Percentiles rank a stretch among this genome's conserved stretches.
Conservation (phyloP, 2,888 invertebrate genomes). For the Lasius fuliginosus region DNA sequence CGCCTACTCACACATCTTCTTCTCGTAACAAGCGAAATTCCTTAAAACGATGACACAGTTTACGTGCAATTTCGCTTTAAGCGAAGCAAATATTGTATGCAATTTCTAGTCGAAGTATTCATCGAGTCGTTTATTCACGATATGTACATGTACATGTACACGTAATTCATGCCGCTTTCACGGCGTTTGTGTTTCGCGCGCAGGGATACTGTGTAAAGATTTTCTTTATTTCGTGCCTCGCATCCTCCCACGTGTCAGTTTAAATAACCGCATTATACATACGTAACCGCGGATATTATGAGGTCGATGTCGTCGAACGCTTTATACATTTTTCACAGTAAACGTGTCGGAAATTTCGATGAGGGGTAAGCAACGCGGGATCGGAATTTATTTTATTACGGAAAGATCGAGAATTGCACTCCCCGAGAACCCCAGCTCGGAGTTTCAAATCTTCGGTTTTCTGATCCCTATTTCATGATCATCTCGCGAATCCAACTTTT, state of each 20-base stretch:
- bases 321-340: constrained; percentile 42
- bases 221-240: not conserved
- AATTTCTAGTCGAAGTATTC: constrained; percentile 17
- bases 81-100: constrained; percentile 9
- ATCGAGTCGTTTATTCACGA: not conserved
- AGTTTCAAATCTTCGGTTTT: not conserved
- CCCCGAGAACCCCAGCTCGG: not conserved
- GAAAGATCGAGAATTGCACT: constrained; percentile 40
- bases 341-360: constrained; percentile 47
- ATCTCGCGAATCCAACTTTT: not conserved
- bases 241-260: not conserved
- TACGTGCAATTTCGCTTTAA: not conserved
- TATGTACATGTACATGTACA: not conserved
- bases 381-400: constrained; percentile 38
- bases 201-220: not conserved
- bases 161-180: not conserved
- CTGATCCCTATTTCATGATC: constrained; percentile 12
- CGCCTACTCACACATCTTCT: not conserved
- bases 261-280: constrained; percentile 31
- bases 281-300: not conserved
- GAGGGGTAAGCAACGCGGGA: not conserved
- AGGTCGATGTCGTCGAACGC: not conserved
- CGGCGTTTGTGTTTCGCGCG: not conserved
- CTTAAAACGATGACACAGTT: not conserved
- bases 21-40: not conserved